Evolutionary conservation across 2,888 invertebrate species (phyloP).

Genomic region (Azorinus chamasolen): DNA sequence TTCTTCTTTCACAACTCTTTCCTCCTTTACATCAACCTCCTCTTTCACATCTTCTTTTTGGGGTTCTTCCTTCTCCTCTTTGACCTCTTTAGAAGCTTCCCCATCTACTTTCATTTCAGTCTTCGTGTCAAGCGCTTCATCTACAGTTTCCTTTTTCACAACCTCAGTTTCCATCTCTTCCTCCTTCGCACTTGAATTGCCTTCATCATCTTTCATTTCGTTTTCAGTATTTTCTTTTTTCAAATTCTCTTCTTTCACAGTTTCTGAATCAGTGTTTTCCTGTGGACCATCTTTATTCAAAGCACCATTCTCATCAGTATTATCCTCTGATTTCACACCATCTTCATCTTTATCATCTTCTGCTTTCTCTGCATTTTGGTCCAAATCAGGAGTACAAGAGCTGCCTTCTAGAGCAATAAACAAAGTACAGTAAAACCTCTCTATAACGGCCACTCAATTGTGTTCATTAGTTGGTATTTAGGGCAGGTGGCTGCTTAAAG

Average conservation of each 20-base stretch:
- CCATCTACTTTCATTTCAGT: conserved; percentile 19
- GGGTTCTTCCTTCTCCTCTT: conserved; percentile 25
- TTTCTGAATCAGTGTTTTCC: conserved; percentile 45
- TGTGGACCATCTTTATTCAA: conserved; percentile 30
- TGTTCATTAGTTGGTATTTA: too few species aligned
- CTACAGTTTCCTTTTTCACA: conserved; percentile 31
- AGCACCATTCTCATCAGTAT: conserved; percentile 8
- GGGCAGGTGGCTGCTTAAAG: too few species aligned
- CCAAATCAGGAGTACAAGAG: conserved; percentile 26
- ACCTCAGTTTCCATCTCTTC: conserved; percentile 28
- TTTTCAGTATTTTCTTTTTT: conserved; percentile 50
- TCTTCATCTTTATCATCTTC: conserved; percentile 86
- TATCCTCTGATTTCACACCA: conserved; percentile 77
- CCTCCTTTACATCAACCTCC: conserved; percentile 9
- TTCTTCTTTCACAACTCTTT: conserved; percentile 30
- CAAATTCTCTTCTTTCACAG: conserved; percentile 47
- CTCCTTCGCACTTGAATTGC: conserved; percentile 12
- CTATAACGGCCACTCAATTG: too few species aligned
- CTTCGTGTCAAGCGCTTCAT: conserved; percentile 29
- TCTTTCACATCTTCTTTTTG: conserved; percentile 28
- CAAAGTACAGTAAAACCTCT: too few species aligned
- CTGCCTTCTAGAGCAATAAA: too few species aligned
- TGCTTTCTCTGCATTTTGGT: conserved; percentile 27
- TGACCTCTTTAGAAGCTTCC: conserved; percentile 33
- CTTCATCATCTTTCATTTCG: conserved; percentile 19